phyloP scores from a whole-genome alignment of 2,888 invertebrate genomes.

The Electrophaes corylata region DNA sequence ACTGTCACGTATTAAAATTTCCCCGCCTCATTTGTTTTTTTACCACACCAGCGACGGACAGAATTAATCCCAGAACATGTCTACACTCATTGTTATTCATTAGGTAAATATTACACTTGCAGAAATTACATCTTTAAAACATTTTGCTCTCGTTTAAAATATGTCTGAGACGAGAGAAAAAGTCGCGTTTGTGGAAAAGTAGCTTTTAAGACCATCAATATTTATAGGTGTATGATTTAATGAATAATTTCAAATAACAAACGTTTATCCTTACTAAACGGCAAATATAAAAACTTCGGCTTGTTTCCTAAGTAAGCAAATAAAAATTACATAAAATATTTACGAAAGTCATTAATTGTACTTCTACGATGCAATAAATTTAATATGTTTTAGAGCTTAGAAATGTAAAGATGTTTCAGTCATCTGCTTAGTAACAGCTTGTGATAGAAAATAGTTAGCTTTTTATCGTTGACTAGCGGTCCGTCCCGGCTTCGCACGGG shows the following conservation, averaged over 20 bases:
- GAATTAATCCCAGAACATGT: not conserved
- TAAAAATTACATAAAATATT: not conserved
- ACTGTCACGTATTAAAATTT: too few relatives aligned
- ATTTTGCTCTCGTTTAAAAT: conserved; percentile 2
- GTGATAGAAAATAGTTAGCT: not conserved
- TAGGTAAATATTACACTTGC: conserved; percentile 6
- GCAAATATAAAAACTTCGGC: not conserved
- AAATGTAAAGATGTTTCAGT: not conserved
- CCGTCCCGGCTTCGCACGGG: too few relatives aligned
- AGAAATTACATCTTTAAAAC: conserved; percentile 15
- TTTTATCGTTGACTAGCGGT: not conserved
- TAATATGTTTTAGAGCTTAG: not conserved
- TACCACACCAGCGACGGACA: too few relatives aligned
- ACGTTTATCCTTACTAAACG: not conserved
- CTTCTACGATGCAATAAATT: not conserved
- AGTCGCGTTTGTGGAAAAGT: conserved; percentile 2
- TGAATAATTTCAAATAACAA: not conserved
- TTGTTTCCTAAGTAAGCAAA: not conserved
- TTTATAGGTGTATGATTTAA: conserved; percentile 2
- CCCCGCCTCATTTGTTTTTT: too few relatives aligned
- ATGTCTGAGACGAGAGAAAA: not conserved
- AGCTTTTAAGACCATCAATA: conserved; percentile 8
- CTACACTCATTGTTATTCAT: not conserved
- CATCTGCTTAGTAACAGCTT: not conserved
- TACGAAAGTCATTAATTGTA: not conserved